A percentile compares a stretch with the other conserved stretches of the same genome.
phyloP scores from a whole-genome alignment of 2,797 vertebrate genomes.

The Paguma larvata region DNA sequence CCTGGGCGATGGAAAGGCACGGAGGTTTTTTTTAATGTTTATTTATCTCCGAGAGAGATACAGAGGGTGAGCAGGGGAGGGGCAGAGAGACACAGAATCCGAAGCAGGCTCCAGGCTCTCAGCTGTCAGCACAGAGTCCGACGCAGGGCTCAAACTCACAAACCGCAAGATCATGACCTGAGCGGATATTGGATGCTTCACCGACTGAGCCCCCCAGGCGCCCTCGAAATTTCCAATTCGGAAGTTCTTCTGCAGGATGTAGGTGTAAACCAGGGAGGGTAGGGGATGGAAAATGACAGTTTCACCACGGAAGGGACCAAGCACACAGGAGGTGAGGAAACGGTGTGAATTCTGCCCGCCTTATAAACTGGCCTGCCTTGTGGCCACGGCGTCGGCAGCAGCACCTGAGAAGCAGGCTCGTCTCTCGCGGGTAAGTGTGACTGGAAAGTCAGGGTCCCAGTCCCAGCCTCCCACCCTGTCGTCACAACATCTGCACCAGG shows the following conservation, averaged over 20 bases:
- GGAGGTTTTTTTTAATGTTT: too few species aligned
- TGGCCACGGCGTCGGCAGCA: too few species aligned
- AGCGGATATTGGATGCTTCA: accelerated
- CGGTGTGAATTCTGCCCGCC: accelerated
- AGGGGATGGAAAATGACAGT: accelerated
- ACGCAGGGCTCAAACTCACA: too few species aligned
- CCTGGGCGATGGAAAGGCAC: neutral
- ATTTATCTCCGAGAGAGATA: too few species aligned
- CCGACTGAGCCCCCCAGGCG: too few species aligned
- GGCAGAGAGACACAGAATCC: too few species aligned
- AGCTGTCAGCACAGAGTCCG: too few species aligned
- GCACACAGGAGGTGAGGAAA: accelerated
- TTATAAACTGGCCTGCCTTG: accelerated
- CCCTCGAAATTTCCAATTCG: accelerated
- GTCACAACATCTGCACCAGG: too few species aligned
- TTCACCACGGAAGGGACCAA: too few species aligned
- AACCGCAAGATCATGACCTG: accelerated
- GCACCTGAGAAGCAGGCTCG: neutral
- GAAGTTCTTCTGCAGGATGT: accelerated
- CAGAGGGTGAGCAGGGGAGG: too few species aligned
- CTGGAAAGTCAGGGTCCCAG: neutral
- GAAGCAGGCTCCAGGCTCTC: too few species aligned
- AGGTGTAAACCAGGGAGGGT: accelerated
- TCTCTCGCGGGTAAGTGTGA: accelerated
- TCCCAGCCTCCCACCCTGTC: neutral